Evolutionary conservation across 37 sponge, comb jelly and placozoan species (phyloP).

Genomic region (Lycopodina hypogea): DNA sequence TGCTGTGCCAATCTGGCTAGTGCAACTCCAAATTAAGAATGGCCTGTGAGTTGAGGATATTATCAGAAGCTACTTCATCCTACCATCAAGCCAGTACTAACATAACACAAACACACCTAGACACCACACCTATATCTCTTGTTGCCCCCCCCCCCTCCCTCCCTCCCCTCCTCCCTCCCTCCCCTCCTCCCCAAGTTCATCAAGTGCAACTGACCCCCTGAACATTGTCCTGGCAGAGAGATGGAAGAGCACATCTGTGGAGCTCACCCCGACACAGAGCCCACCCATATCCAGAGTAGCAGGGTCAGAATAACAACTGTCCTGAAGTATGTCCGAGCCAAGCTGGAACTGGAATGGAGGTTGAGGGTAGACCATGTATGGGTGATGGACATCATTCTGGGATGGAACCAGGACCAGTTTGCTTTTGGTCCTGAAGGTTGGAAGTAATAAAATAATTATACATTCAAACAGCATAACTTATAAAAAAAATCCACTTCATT

Average conservation of each 20-base stretch:
- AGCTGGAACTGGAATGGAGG: slow-evolving; percentile 50
- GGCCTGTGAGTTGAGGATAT: no score
- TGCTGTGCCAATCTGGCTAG: no score
- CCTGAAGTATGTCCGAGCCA: neutral
- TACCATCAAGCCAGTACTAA: no score
- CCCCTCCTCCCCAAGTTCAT: neutral
- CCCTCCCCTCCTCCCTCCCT: no score
- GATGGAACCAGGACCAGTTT: slow-evolving; percentile 74
- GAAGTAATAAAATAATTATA: neutral
- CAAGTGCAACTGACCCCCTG: slow-evolving; percentile 37
- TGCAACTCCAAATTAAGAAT: no score
- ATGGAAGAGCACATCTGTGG: slow-evolving; percentile 78
- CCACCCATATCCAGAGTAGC: slow-evolving; percentile 63
- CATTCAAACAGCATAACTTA: no score
- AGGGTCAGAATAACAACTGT: slow-evolving; percentile 45
- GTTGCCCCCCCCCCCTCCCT: no score
- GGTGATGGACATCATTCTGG: slow-evolving; percentile 67
- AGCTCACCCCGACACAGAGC: slow-evolving; percentile 65
- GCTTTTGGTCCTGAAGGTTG: slow-evolving; percentile 26
- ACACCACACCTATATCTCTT: no score
- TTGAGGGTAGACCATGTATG: slow-evolving; percentile 74
- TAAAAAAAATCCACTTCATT: no score
- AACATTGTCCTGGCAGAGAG: slow-evolving; percentile 67
- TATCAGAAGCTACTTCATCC: no score
- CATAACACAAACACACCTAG: no score